A percentile compares a stretch with the other conserved stretches of the same genome.
Conservation (phyloP, 2,113 vertebrate species). For the Bostrychus sinensis region DNA sequence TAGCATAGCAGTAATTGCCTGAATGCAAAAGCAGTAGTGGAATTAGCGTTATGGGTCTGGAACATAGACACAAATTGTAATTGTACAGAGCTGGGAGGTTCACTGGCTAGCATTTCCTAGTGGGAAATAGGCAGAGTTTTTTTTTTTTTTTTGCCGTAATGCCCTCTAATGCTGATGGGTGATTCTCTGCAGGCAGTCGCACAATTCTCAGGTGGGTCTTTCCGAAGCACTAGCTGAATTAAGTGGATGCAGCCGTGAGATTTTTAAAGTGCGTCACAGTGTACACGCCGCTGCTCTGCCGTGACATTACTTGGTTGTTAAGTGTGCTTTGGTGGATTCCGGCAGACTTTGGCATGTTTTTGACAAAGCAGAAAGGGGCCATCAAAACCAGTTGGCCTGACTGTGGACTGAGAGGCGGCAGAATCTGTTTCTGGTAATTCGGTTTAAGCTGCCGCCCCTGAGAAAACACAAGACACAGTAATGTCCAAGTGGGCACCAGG, state of each 20-base stretch:
- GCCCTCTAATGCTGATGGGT: constrained; percentile 79
- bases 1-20: constrained; percentile 63
- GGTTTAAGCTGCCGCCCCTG: constrained; percentile 55
- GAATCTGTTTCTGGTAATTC: constrained; percentile 59
- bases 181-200: constrained; percentile 74
- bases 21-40: constrained; percentile 41
- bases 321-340: constrained; percentile 67
- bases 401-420: constrained; percentile 33
- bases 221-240: constrained; percentile 77
- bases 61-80: constrained; percentile 52
- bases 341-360: constrained; percentile 50
- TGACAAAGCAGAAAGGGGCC: constrained; percentile 65
- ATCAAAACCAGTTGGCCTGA: constrained; percentile 63
- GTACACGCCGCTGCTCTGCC: constrained; percentile 46
- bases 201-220: constrained; percentile 78
- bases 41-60: constrained; percentile 53
- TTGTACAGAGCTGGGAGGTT: constrained; percentile 64
- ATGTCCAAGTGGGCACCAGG: constrained; percentile 54
- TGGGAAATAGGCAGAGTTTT: constrained; percentile 69
- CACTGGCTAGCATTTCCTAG: constrained; percentile 49
- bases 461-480: constrained; percentile 52
- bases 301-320: constrained; percentile 65
- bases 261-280: constrained; percentile 67
- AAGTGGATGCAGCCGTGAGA: constrained; percentile 73
- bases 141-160: constrained; percentile 60